These are phyloP conservation scores for Drosophila repletoides DNA, from an alignment of 1,140 invertebrate species.

Conservation along the genomic window DNA sequence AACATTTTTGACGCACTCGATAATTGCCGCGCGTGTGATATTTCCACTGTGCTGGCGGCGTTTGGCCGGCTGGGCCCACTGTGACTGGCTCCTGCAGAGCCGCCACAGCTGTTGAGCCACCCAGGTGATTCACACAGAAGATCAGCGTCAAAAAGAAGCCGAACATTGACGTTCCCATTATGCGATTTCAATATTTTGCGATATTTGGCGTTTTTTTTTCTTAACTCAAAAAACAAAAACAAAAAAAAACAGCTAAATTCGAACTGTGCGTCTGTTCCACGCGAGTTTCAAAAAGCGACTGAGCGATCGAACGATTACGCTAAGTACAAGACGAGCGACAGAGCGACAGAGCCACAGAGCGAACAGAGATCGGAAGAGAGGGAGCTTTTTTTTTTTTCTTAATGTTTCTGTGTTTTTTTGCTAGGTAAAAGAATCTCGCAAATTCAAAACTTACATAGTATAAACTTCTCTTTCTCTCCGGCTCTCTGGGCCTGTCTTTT, in stretches of 20 bases:
- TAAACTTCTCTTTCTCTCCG: neutral
- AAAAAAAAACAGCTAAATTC: neutral
- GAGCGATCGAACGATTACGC: neutral
- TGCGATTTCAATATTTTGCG: too few relatives aligned
- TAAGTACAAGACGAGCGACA: neutral
- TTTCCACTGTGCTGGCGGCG: neutral
- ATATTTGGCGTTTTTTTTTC: too few relatives aligned
- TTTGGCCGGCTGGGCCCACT: neutral
- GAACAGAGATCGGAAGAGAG: neutral
- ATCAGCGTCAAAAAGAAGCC: neutral
- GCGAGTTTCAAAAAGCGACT: slow-evolving; percentile 38
- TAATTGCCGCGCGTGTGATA: slow-evolving; percentile 27
- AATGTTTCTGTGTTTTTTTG: neutral
- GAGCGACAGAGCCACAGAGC: too few relatives aligned
- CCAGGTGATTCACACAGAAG: slow-evolving; percentile 2
- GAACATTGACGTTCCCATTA: slow-evolving; percentile 12
- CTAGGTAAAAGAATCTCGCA: too few relatives aligned
- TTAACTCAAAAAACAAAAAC: neutral
- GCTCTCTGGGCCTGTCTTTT: slow-evolving; percentile 16
- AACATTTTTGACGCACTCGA: slow-evolving; percentile 58
- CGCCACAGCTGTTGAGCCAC: too few relatives aligned
- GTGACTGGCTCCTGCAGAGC: neutral
- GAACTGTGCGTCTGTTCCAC: slow-evolving; percentile 27
- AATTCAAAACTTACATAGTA: too few relatives aligned
- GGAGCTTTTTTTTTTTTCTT: slow-evolving; percentile 3